Conservation (phyloP, 2,888 invertebrate genomes). For the Apomyelois bistriatella region DNA sequence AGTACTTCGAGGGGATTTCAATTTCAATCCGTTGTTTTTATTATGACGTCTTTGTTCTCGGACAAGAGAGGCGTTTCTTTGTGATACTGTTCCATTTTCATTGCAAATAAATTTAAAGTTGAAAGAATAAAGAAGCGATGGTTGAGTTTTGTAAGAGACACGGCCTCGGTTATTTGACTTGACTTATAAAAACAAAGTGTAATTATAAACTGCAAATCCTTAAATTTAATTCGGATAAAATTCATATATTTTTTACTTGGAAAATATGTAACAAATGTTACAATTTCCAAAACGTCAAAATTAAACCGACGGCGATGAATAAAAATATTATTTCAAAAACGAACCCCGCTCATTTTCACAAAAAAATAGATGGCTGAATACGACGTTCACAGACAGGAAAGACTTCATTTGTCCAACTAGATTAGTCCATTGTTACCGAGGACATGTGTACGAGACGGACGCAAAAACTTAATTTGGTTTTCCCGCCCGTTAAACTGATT, state of each 20-base stretch:
- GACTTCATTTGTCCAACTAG: constrained; percentile 51
- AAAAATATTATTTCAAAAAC: too few relatives aligned
- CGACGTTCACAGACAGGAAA: constrained; percentile 15
- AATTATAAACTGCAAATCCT: too few relatives aligned
- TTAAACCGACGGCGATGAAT: too few relatives aligned
- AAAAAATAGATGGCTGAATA: constrained; percentile 24
- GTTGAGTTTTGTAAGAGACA: too few relatives aligned
- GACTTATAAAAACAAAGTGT: too few relatives aligned
- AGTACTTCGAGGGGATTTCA: constrained; percentile 3
- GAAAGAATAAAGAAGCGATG: too few relatives aligned
- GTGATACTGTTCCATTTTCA: not conserved
- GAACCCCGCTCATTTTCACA: not conserved
- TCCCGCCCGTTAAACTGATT: constrained; percentile 30
- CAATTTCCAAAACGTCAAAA: too few relatives aligned
- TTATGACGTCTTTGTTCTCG: constrained; percentile 3
- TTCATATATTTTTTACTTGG: too few relatives aligned
- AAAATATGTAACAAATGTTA: too few relatives aligned
- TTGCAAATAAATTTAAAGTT: too few relatives aligned
- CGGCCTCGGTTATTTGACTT: too few relatives aligned
- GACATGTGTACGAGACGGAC: constrained; percentile 37
- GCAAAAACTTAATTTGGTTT: constrained; percentile 50
- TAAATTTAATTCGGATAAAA: too few relatives aligned
- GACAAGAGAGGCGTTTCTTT: not conserved
- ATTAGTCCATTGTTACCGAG: constrained; percentile 49
- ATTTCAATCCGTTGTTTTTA: constrained; percentile 7